Base-by-base conservation (phyloP, 2,113 vertebrate genomes). In the Hippotragus niger region DNA sequence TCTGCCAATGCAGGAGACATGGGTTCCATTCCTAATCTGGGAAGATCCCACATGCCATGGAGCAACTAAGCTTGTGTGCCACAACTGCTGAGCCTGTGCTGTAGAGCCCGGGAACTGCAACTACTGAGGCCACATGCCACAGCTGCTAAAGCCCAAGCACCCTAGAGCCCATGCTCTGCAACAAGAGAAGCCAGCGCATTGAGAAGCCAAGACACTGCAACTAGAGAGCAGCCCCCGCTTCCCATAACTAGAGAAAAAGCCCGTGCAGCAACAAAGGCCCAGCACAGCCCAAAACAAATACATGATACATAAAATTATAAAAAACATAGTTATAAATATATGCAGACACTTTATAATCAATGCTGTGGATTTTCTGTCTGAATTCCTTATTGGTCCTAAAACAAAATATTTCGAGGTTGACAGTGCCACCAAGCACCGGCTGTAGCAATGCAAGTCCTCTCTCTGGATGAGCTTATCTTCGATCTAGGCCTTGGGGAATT, bases 401-500 rank as follows among this genome's bases (percentile, higher is more conserved):
- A 96, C 47, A 71, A 84, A 43, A 50, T 83, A 40, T 8, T 76
- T 58, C 45, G 21, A 64, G 53, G 60, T 83, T 11, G 36, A 62
- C 47, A 55, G 27, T 83, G 21, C 40, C 80, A 64, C 60, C 10
- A 40, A 82, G 47, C 52, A 80, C 55, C 1, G 6, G 40, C 71
- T 60, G 33, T 60, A 94, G 33, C 67, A 57, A 31, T 15, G 71
- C 53, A 50, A 36, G 25, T 47, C 53, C 27, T 92, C 27, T 88
- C 67, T 88, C 80, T 16, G 25, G 36, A 45, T 86, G 45, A 94
- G 43, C n/a, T 76, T 53, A 64, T 86, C 25, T 78, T 90, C 25
- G 40, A 33, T 64, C 33, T 81, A 76, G 92, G 81, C 71, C 71
- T 82, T 76, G 86, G 96, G 93, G 80, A 97, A 92, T 90, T 96